Evolutionary conservation across 2,113 vertebrate species (phyloP), one percentile per base, ranked within the genome.

Genomic region (Megaptera novaeangliae): DNA sequence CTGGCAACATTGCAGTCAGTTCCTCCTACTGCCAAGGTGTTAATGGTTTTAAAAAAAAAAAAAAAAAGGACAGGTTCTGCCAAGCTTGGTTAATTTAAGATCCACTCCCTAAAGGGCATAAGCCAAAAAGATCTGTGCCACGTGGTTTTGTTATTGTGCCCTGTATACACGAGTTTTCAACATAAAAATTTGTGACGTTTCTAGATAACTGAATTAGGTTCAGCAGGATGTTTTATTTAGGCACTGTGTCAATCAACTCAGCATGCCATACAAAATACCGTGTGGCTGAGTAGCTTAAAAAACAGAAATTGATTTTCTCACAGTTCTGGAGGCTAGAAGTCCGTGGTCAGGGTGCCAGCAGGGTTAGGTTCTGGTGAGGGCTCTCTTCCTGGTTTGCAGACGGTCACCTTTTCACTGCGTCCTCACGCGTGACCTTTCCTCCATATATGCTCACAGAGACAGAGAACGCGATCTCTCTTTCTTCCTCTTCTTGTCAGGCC

Each of bases 71-170:
- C 10, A 83, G 20, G 66, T 57, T 61, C 93, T 95, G 96, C 96
- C 97, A 98, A 95, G 93, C 66, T 78, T 88, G 81, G 71, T 88
- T 97, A 96, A 95, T 98, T 97, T 96, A 96, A 95, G 88, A 74
- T 91, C 64, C 29, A 13, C 82, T 95, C 88, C 39, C 39, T 91
- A 59, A 15, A 77, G 64, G 59, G 57, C 46, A 55, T 87, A 72
- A 83, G 66, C 80, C 49, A 74, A 12, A 93, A 91, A 88, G 61
- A 77, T 61, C 59, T 55, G 59, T 63, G 68, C 36, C 36, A 27
- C n/a, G 0, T 94, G 36, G 12, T 81, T 92, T 72, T 39, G 34
- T 88, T 94, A 52, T 63, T 71, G 3, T 71, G 34, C 44, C 41
- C 3, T 59, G 18, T 96, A 44, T 55, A 1, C 69, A 46, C 1